Base-by-base conservation (phyloP, 2,888 invertebrate genomes). In the Anaspis maculata region DNA sequence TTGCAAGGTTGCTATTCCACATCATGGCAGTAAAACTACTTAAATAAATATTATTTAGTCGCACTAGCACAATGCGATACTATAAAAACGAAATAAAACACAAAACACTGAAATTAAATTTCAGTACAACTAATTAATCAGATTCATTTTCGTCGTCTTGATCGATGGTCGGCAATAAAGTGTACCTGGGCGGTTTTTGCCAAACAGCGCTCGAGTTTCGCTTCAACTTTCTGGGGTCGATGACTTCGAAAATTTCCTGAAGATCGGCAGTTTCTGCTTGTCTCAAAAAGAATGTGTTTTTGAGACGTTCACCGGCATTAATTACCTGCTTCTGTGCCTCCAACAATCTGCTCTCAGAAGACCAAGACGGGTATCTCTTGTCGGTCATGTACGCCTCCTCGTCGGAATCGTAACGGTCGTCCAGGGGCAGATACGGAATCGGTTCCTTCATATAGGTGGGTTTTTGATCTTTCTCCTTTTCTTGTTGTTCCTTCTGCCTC, bases 131-230 rank as follows among this genome's bases (percentile, higher is more conserved):
- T n/a, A n/a, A n/a, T n/a, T n/a, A n/a, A n/a, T n/a, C n/a, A n/a
- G n/a, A n/a, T n/a, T 14, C 33, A 1, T 15, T 28, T 15, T 35
- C 34, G 26, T 25, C 25, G 12, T 35, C 26, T 12, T 13, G 11
- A 4, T 35, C 34, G 7, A 35, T 12, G 1, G 14, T 13, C 3
- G 63, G 60, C 54, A 77, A 62, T 52, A 73, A 67, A 2, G 76
- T 73, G 55, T 73, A 76, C 25, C 76, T 63, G 1, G 82, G 82
- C 26, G 83, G 81, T 6, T 79, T 78, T 45, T 76, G 72, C 85
- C 85, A 85, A 32, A 79, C 71, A 24, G 80, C 83, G 50, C 82
- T 82, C 0, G 83, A 84, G 22, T 81, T 82, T 24, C 84, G 70
- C 59, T 78, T 76, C 49, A 83, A 66, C 23, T 72, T 68, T 27